Evolutionary conservation across 2,113 vertebrate species (phyloP).

Genomic region (Ameiurus melas): DNA sequence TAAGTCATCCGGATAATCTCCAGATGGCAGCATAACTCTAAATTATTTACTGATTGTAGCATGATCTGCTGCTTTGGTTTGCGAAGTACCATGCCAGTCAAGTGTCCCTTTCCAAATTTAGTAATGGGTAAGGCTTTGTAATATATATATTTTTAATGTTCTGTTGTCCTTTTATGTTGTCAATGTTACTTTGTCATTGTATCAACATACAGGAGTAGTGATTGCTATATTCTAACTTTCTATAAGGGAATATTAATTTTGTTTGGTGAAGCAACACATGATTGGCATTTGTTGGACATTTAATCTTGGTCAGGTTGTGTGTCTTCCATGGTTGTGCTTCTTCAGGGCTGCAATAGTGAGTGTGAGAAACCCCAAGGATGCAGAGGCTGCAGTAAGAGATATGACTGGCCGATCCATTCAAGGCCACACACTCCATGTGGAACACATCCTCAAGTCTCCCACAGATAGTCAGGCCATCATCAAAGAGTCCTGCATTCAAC

Average conservation of each 20-base stretch:
- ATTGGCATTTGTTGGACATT: neutral
- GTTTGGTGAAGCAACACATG: neutral
- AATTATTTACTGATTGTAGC: slow-evolving; percentile 45
- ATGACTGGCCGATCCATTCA: slow-evolving; percentile 54
- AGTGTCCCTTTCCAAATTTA: slow-evolving; percentile 54
- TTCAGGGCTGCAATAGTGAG: slow-evolving; percentile 62
- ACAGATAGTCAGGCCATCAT: neutral
- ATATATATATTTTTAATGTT: neutral
- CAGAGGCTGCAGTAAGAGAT: slow-evolving; percentile 55
- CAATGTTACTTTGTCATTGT: neutral
- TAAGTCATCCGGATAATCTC: neutral
- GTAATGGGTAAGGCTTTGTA: slow-evolving; percentile 54
- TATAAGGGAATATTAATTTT: neutral
- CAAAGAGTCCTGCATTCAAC: slow-evolving; percentile 5
- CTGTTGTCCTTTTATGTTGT: no score
- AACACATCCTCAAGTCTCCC: slow-evolving; percentile 31
- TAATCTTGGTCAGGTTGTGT: neutral
- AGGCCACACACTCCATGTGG: slow-evolving; percentile 52
- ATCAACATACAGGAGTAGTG: neutral
- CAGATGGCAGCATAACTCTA: slow-evolving; percentile 30
- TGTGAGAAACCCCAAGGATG: slow-evolving; percentile 39
- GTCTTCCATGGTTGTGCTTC: neutral
- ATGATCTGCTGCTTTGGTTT: slow-evolving; percentile 58
- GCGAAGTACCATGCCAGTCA: slow-evolving; percentile 57
- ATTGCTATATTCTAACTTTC: neutral